Evolutionary conservation across 53 echinoderm and acorn worm species (phyloP), one percentile per base, ranked within the genome.

Genomic region (Crossaster papposus): DNA sequence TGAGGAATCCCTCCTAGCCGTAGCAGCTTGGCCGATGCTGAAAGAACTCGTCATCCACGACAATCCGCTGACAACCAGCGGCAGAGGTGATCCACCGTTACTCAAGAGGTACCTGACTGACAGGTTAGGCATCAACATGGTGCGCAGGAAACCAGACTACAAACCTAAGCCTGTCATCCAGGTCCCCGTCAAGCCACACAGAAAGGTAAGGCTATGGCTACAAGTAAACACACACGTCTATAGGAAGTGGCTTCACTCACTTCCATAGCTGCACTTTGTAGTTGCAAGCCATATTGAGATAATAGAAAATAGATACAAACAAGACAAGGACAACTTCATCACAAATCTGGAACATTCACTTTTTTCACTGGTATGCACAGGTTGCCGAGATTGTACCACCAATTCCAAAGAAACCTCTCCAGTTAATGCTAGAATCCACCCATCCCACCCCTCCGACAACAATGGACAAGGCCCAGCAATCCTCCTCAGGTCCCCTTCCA

Each of bases 21-120:
- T 98, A 3, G 98, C 98, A 26, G 98, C 96, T 36, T 98, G 98
- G 98, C 98, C 98, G 11, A 94, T 98, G 96, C 92, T 98, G 4
- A 92, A 77, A 44, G 94, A 96, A 51, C 91, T 98, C 20, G 88
- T 96, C 33, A 98, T 98, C n/a, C 94, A 96, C 70, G 91, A 94
- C 84, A 98, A 98, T 89, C 98, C 98, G 17, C 91, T 98, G 78
- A 98, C 98, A 30, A 92, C 71, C 23, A 82, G 83, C 20, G 90
- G 91, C 81, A 94, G 92, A 75, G 98, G 98, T 6, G 94, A 96
- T 64, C 98, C 98, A 29, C 98, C 98, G 1, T 83, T 98, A n/a
- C 94, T 98, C 78, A 93, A 93, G 72, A 82, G 92, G 51, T 98
- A 98, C 88, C 94, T 98, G 24, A 65, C 53, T 6, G 92, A 94